phyloP scores from a whole-genome alignment of 2,113 vertebrate genomes.

The Mormyrus iriodes region DNA sequence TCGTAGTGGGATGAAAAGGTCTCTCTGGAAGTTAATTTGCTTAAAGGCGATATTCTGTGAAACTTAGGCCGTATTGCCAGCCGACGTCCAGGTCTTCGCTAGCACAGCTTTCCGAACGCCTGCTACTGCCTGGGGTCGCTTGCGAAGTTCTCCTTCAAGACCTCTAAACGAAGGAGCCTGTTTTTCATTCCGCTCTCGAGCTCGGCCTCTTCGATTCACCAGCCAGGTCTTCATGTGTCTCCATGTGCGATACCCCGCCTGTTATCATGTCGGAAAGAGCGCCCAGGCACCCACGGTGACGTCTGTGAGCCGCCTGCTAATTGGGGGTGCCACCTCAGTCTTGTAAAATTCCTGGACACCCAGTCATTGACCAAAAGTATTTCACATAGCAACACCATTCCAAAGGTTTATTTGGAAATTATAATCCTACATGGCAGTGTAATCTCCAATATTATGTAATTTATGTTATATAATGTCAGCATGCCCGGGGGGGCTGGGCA shows the following conservation, averaged over 20 bases:
- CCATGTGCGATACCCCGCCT: background rate
- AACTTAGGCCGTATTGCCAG: background rate
- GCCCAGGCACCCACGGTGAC: background rate
- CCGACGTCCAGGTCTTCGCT: background rate
- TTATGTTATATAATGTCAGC: background rate
- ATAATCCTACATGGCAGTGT: background rate
- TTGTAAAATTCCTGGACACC: background rate
- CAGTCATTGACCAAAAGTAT: background rate
- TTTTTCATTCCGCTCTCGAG: background rate
- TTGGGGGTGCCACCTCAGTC: background rate
- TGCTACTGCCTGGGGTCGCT: background rate
- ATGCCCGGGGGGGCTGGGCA: background rate
- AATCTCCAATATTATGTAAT: background rate
- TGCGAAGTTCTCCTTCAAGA: background rate
- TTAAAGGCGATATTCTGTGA: background rate
- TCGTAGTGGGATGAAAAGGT: background rate
- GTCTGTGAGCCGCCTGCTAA: background rate
- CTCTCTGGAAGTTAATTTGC: background rate
- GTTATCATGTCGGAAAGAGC: background rate
- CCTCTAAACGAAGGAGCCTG: background rate
- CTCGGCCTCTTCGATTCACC: background rate
- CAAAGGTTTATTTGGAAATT: background rate
- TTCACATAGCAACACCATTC: background rate
- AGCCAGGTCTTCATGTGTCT: background rate
- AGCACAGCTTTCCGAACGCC: background rate